Evolutionary conservation across 2,113 vertebrate species (phyloP).

Genomic region (Petromus typicus): DNA sequence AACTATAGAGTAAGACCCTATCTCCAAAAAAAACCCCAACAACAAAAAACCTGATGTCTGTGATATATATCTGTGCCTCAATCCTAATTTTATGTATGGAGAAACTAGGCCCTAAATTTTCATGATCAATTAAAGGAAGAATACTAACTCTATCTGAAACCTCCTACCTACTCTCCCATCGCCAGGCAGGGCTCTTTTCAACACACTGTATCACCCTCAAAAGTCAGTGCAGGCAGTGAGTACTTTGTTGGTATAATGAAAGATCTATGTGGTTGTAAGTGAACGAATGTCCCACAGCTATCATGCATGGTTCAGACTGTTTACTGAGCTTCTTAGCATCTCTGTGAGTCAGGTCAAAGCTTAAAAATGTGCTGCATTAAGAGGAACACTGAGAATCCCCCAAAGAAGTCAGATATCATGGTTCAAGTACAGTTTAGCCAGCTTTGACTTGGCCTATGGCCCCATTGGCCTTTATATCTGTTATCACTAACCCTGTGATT

Average conservation of each 20-base stretch:
- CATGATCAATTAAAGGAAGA: not conserved
- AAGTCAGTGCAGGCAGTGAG: constrained; percentile 4
- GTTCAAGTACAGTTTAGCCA: not conserved
- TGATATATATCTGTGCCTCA: not conserved
- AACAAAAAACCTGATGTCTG: not conserved
- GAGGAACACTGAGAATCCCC: not conserved
- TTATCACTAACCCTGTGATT: not conserved
- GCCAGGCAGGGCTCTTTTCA: not conserved
- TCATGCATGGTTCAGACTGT: not conserved
- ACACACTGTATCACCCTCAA: not conserved
- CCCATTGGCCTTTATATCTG: not conserved
- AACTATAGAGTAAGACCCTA: too few species aligned
- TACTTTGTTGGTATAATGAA: not conserved
- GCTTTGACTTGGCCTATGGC: not conserved
- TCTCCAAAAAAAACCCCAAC: too few species aligned
- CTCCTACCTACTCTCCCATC: too few species aligned
- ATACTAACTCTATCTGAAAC: not conserved
- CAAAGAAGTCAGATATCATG: not conserved
- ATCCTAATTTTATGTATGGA: constrained; percentile 21
- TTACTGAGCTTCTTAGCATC: not conserved
- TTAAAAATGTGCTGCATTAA: not conserved
- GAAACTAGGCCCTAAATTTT: not conserved
- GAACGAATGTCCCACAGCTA: not conserved
- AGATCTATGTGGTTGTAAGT: not conserved
- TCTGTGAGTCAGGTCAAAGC: not conserved